Conservation (phyloP, 2,888 invertebrate genomes). For the Melikaiella ostensackeni region DNA sequence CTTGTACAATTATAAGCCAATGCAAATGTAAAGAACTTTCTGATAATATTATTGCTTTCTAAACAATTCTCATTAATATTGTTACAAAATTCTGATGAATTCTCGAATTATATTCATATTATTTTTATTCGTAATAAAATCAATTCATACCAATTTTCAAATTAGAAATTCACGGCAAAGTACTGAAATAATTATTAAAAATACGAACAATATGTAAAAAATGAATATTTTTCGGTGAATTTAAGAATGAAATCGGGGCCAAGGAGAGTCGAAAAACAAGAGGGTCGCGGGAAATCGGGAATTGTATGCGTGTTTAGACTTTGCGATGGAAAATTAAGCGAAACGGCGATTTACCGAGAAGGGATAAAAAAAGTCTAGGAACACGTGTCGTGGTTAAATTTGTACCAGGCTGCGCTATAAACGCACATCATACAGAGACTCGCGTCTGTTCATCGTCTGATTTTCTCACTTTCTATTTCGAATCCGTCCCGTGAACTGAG, state of each 20-base stretch:
- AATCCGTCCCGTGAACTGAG: slow-evolving; percentile 4
- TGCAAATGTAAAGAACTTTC: no score
- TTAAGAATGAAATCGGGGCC: slow-evolving; percentile 57
- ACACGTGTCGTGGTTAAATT: slow-evolving; percentile 64
- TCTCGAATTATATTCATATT: no score
- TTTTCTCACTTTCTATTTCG: slow-evolving; percentile 44
- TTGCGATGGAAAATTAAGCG: slow-evolving; percentile 43
- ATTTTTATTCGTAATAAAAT: no score
- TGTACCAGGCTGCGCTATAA: slow-evolving; percentile 64
- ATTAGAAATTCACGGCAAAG: no score
- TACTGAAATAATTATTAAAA: no score
- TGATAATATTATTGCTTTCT: no score
- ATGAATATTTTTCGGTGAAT: slow-evolving; percentile 4
- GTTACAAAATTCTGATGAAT: no score
- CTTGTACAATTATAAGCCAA: no score
- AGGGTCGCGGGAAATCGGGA: slow-evolving; percentile 32
- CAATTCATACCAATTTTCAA: no score
- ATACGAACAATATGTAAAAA: no score
- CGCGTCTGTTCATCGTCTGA: slow-evolving; percentile 69
- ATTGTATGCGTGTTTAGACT: slow-evolving; percentile 40
- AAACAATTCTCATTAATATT: no score
- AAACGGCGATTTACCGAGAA: slow-evolving; percentile 57
- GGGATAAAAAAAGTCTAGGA: slow-evolving; percentile 60
- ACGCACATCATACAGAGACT: slow-evolving; percentile 62
- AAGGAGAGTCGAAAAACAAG: slow-evolving; percentile 35